Percentiles rank a stretch among this genome's conserved stretches.
phyloP scores from a whole-genome alignment of 1,140 invertebrate genomes.

The Eriocheir sinensis region DNA sequence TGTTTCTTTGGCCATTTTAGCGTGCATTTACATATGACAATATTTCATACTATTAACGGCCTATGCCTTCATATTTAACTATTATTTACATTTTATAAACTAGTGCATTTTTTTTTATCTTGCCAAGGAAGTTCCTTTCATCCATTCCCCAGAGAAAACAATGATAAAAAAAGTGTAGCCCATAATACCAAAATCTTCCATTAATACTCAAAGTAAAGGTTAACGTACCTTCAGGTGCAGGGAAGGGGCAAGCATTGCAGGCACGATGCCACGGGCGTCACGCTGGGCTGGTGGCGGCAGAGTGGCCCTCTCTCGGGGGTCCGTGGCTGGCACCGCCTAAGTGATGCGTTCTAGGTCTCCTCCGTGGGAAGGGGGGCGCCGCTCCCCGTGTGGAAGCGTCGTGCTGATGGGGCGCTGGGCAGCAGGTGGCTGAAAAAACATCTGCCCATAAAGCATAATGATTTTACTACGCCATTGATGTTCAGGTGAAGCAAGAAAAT shows the following conservation, averaged over 20 bases:
- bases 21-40: too few species aligned
- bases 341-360: not conserved
- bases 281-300: not conserved
- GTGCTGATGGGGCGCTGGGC: not conserved
- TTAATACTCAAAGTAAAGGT: too few species aligned
- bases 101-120: too few species aligned
- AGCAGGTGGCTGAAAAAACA: not conserved
- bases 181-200: too few species aligned
- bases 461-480: slow-evolving; percentile 14
- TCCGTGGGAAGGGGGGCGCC: not conserved
- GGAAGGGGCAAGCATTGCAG: not conserved
- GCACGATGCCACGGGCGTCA: not conserved
- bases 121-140: too few species aligned
- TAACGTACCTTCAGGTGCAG: too few species aligned
- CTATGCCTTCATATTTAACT: too few species aligned
- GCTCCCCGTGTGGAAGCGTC: not conserved
- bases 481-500: not conserved
- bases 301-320: not conserved
- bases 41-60: too few species aligned
- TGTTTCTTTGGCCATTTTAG: too few species aligned
- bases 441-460: not conserved
- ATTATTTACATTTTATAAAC: too few species aligned
- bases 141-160: too few species aligned
- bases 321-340: not conserved
- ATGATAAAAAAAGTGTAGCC: too few species aligned